Base-by-base conservation (phyloP, 2,797 vertebrate species). In the Betta splendens region DNA sequence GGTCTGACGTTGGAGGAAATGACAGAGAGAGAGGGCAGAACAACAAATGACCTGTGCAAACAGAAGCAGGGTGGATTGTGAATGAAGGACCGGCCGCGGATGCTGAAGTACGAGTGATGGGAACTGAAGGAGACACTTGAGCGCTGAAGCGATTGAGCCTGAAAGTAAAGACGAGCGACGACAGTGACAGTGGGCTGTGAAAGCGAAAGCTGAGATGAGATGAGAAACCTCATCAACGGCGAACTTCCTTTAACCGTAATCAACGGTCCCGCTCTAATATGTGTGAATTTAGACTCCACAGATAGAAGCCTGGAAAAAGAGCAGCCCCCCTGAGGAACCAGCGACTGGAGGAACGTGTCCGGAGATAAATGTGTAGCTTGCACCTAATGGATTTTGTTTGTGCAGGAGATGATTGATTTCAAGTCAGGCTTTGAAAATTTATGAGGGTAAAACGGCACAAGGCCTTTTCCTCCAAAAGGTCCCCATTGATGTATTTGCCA, bases 91-190 rank as follows among this genome's bases (percentile, higher is more conserved):
- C 36, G 33, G 11, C 13, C 64, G 45, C 51, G 39, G 62, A 55
- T 17, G 64, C 32, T 20, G 23, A 35, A 43, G 35, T 5, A 12
- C 53, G 31, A 32, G 38, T 55, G 52, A 50, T 28, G 18, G 13
- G 5, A 36, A 36, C 20, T 54, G 18, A 46, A 38, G 53, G 43
- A 59, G 39, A 69, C 69, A 52, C 53, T 50, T 13, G 26, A 49
- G 60, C 43, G 64, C 67, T 64, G 70, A 56, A 69, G 40, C 16
- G 40, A 40, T 12, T 37, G 22, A 49, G 53, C 15, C 45, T 0
- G 21, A 57, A 47, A 36, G 55, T 51, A 32, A 26, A 54, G 50
- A 72, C 20, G 47, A 50, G 56, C 9, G 29, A 21, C 29, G 28
- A 58, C 21, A 36, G 23, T 18, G 54, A 47, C 33, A 52, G 45